These are phyloP conservation scores for Heliconius nattereri DNA, from an alignment of 1,140 invertebrate species.

Conservation along the genomic window DNA sequence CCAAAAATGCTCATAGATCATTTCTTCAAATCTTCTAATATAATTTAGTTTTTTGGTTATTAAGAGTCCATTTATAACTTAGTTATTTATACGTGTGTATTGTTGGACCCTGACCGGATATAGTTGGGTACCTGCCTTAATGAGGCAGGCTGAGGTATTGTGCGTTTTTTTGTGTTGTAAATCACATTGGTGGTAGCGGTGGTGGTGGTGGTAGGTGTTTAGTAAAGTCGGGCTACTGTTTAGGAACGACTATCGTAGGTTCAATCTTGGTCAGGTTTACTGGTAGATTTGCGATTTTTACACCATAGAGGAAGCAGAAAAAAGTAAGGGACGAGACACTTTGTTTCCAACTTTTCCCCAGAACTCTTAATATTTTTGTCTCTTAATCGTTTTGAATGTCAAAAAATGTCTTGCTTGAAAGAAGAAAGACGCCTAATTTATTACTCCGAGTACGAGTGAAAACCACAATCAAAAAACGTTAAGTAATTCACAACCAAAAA, in stretches of 20 bases:
- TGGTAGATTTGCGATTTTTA: too few relatives aligned
- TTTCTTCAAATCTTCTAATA: not conserved
- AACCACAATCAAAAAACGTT: too few relatives aligned
- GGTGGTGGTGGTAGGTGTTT: not conserved
- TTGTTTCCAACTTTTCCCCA: too few relatives aligned
- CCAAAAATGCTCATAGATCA: not conserved
- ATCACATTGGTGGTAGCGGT: not conserved
- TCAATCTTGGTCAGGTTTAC: not conserved
- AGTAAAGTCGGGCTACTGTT: not conserved
- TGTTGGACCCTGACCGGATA: conserved; percentile 53
- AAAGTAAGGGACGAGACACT: too few relatives aligned
- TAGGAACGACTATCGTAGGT: not conserved
- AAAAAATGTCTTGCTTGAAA: too few relatives aligned
- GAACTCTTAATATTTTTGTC: too few relatives aligned
- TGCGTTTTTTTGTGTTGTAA: not conserved
- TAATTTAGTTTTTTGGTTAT: conserved; percentile 45
- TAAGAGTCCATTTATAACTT: conserved; percentile 68
- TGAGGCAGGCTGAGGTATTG: conserved; percentile 37
- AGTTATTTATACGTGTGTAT: conserved; percentile 54
- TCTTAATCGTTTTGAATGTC: too few relatives aligned
- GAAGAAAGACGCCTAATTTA: too few relatives aligned
- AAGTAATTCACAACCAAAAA: too few relatives aligned
- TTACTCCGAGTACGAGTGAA: too few relatives aligned
- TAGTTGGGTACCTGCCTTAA: conserved; percentile 43
- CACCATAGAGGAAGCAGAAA: too few relatives aligned